Conservation (phyloP, 2,797 vertebrate genomes). For the Capromys pilorides region DNA sequence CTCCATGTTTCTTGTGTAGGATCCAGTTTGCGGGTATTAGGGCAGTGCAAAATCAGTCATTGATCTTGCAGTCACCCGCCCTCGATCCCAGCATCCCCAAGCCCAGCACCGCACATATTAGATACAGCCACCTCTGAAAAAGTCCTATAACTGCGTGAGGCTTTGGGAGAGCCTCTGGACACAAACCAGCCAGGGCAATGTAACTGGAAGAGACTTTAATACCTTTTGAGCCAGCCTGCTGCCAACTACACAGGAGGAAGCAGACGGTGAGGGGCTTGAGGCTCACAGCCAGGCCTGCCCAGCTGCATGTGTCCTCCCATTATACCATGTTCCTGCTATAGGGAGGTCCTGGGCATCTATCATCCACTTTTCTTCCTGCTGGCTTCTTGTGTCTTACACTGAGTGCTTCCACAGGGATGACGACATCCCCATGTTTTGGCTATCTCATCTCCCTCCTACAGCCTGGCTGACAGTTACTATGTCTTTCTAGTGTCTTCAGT, state of each 20-base stretch:
- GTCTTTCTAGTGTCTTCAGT: background rate
- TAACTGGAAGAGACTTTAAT: background rate
- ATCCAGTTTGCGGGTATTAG: background rate
- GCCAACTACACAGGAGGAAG: background rate
- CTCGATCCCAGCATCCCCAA: background rate
- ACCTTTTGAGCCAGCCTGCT: background rate
- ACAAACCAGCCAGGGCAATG: background rate
- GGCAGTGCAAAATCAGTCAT: background rate
- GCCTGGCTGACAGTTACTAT: background rate
- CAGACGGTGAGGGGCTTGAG: background rate
- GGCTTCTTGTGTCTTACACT: background rate
- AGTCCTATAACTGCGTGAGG: background rate
- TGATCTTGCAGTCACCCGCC: background rate
- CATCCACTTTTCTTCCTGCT: background rate
- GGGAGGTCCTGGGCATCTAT: background rate
- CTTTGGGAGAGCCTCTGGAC: background rate
- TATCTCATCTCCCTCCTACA: background rate
- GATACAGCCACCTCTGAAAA: background rate
- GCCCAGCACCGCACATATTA: background rate
- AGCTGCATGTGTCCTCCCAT: background rate
- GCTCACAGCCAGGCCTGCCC: background rate
- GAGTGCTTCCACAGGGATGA: background rate
- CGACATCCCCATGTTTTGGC: background rate
- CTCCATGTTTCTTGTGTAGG: background rate
- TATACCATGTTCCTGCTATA: background rate